A percentile compares a stretch with the other conserved stretches of the same genome.
These are phyloP conservation scores for Cantharis rufa DNA, from an alignment of 2,888 invertebrate genomes.

Conservation along the genomic window DNA sequence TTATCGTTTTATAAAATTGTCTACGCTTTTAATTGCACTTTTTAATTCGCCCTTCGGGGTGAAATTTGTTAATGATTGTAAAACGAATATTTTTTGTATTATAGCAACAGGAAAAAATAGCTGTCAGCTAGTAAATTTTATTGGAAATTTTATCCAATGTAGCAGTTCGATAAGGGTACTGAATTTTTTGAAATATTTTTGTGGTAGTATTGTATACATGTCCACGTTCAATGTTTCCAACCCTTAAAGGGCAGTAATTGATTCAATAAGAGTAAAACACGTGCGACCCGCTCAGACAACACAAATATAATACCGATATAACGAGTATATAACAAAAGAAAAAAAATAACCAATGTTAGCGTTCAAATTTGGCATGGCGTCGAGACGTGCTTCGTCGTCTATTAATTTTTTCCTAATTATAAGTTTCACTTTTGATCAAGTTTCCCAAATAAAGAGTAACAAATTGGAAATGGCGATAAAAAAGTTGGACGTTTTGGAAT, in stretches of 20 bases:
- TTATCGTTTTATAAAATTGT: neutral
- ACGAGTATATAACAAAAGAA: conserved; percentile 34
- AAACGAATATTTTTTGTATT: neutral
- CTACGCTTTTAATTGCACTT: neutral
- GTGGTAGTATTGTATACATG: conserved; percentile 37
- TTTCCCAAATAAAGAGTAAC: neutral
- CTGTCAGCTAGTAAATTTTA: conserved; percentile 43
- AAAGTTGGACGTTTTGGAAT: neutral
- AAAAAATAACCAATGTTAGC: conserved; percentile 23
- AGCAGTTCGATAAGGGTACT: conserved; percentile 10
- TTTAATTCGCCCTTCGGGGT: neutral
- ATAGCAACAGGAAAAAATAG: conserved; percentile 39
- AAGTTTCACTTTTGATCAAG: neutral
- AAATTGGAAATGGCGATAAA: neutral
- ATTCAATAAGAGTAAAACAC: conserved; percentile 57
- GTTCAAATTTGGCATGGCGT: conserved; percentile 18
- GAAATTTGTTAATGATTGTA: neutral
- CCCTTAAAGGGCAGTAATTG: conserved; percentile 56
- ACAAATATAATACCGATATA: conserved; percentile 52
- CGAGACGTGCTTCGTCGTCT: conserved; percentile 14
- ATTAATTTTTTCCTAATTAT: conserved; percentile 14
- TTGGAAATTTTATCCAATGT: conserved; percentile 23
- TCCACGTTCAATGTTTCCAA: conserved; percentile 51
- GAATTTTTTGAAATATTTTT: conserved; percentile 31
- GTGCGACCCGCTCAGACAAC: conserved; percentile 47